These are phyloP conservation scores for Yponomeuta evonymella DNA, from an alignment of 2,888 invertebrate genomes.

Conservation along the genomic window DNA sequence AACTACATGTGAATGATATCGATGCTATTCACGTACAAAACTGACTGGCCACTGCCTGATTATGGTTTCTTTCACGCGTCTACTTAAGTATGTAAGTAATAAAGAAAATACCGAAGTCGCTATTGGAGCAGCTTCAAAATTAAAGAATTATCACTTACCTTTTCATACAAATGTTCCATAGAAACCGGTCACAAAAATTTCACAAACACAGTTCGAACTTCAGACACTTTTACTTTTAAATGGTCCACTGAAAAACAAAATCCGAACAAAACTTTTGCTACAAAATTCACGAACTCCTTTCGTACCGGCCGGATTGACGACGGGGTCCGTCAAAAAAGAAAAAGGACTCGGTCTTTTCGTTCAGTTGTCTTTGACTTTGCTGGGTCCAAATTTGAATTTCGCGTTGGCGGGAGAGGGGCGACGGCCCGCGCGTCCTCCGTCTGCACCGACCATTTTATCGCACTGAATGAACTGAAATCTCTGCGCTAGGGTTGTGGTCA, in stretches of 20 bases:
- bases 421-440: constrained; percentile 48
- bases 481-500: constrained; percentile 47
- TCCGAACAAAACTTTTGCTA: not conserved
- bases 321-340: not conserved
- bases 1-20: too few species aligned
- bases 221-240: not conserved
- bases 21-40: not conserved
- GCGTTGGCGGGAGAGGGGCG: constrained; percentile 54
- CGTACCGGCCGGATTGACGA: not conserved
- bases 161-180: constrained; percentile 18
- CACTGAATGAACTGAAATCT: constrained; percentile 62
- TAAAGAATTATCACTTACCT: constrained; percentile 15
- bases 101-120: too few species aligned
- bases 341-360: not conserved
- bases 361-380: constrained; percentile 12
- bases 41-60: not conserved
- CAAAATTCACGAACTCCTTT: not conserved
- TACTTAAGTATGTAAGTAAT: not conserved
- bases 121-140: not conserved
- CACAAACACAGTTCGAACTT: not conserved
- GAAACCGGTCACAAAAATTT: not conserved
- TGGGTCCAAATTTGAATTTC: constrained; percentile 48
- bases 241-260: not conserved
- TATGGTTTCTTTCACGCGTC: not conserved
- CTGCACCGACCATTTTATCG: constrained; percentile 60